Percentiles rank a stretch among this genome's conserved stretches.
These are phyloP conservation scores for Aphelenchoides besseyi DNA, from an alignment of 1,140 invertebrate genomes.

Conservation along the genomic window DNA sequence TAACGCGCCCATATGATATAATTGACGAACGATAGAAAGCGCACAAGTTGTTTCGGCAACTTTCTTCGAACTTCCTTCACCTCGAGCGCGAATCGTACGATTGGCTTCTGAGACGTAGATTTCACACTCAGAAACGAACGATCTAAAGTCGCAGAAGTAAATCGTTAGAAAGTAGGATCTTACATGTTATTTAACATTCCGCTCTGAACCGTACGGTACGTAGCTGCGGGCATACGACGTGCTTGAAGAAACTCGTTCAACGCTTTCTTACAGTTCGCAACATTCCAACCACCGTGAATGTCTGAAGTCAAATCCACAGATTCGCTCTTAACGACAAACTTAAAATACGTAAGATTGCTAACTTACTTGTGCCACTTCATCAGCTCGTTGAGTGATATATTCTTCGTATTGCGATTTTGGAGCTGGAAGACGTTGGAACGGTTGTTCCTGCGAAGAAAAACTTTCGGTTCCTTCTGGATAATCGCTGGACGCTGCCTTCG, in stretches of 20 bases:
- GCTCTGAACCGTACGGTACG: slow-evolving; percentile 17
- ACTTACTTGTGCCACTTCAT: slow-evolving; percentile 34
- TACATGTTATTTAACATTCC: slow-evolving; percentile 28
- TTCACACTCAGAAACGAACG: slow-evolving; percentile 26
- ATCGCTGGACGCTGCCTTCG: background rate
- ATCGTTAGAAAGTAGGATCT: slow-evolving; percentile 21
- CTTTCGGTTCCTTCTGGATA: background rate
- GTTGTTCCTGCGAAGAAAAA: slow-evolving; percentile 26
- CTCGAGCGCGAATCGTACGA: background rate
- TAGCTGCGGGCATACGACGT: slow-evolving; percentile 20
- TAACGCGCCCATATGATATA: slow-evolving; percentile 89
- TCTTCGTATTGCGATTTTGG: slow-evolving; percentile 26
- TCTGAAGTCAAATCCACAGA: slow-evolving; percentile 44
- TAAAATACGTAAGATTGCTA: background rate
- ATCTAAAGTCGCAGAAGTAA: slow-evolving; percentile 24
- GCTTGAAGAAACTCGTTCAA: slow-evolving; percentile 44
- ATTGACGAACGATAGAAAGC: slow-evolving; percentile 83
- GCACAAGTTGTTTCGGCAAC: slow-evolving; percentile 92
- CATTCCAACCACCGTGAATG: slow-evolving; percentile 47
- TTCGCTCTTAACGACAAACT: slow-evolving; percentile 32
- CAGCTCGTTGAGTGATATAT: slow-evolving; percentile 42
- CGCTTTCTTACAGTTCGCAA: slow-evolving; percentile 42
- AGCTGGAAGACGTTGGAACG: background rate
- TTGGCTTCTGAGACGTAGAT: slow-evolving; percentile 30
- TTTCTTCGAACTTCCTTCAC: slow-evolving; percentile 71